phyloP scores from a whole-genome alignment of 2,113 vertebrate genomes.

The Nyctibius bracteatus region DNA sequence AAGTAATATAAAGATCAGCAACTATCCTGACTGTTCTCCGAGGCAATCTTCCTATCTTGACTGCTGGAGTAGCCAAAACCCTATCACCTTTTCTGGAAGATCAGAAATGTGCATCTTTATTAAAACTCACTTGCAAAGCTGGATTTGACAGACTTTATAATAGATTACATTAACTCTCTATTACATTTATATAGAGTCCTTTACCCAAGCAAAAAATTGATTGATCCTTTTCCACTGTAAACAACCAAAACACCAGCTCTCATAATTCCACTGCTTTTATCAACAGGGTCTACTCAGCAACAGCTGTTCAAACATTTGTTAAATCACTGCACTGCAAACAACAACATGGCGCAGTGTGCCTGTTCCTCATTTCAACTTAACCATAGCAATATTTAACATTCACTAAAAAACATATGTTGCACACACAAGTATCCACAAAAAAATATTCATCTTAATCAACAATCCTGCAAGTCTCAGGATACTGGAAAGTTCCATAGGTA shows the following conservation, averaged over 20 bases:
- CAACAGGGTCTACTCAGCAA: neutral
- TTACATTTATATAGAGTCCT: neutral
- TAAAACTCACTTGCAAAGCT: neutral
- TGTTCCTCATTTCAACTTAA: conserved; percentile 16
- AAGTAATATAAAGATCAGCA: neutral
- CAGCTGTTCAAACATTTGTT: conserved; percentile 68
- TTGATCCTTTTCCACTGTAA: neutral
- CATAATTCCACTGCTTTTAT: neutral
- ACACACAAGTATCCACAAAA: neutral
- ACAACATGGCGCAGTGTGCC: neutral
- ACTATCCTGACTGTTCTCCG: neutral
- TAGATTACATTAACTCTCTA: neutral
- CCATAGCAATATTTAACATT: neutral
- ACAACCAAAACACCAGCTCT: neutral
- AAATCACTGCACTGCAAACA: conserved; percentile 64
- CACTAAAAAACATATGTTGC: neutral
- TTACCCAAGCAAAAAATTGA: neutral
- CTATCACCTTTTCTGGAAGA: neutral
- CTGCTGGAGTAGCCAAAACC: neutral
- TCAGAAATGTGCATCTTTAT: neutral
- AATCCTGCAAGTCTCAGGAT: neutral
- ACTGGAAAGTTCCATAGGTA: neutral
- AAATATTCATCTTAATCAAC: neutral
- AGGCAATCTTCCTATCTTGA: neutral
- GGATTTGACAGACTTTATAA: neutral